Evolutionary conservation across 2,113 vertebrate species (phyloP), one percentile per base, ranked within the genome.

Genomic region (Aramus guarauna): DNA sequence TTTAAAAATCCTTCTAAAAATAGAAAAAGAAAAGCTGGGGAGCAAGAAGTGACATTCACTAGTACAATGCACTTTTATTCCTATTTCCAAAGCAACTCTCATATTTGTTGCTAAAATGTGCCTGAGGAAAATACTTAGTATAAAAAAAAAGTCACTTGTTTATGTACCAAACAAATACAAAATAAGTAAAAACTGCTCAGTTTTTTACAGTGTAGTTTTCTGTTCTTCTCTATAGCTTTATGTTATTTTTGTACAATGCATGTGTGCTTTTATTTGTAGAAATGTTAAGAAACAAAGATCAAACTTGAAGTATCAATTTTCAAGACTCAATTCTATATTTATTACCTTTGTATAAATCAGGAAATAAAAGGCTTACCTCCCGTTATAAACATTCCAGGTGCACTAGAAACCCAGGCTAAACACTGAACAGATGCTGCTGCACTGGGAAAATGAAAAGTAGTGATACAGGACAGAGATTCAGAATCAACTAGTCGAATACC

Each of bases 361-460:
- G 26, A 90, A 81, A 67, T 34, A 85, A 81, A 94, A 64, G 11
- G 12, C 92, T 95, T 96, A 99, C 98, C 99, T 98, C 99, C 99
- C 12, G 99, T 99, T 94, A 99, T 97, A 97, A 99, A 99, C 99
- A 99, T 99, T 96, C 99, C 99, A 9, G 99, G 99, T n/a, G 99
- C 99, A 67, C 99, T 99, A 48, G 98, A 98, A 52, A 99, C 99
- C 99, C 99, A 99, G 79, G 99, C 99, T 95, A 99, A 97, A 93
- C 99, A 99, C 74, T 99, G 99, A 29, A 99, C 99, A 19, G 99
- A 99, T 11, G 98, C 99, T 2, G 98, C 99, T 4, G 98, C 97
- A 27, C 98, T 99, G 36, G 99, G 99, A 94, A 99, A 98, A 97
- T 84, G 98, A 95, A 99, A 99, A 29, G 98, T 98, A 6, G 99